These are phyloP conservation scores for Asobara japonica DNA, from an alignment of 1,140 invertebrate species.

Conservation along the genomic window DNA sequence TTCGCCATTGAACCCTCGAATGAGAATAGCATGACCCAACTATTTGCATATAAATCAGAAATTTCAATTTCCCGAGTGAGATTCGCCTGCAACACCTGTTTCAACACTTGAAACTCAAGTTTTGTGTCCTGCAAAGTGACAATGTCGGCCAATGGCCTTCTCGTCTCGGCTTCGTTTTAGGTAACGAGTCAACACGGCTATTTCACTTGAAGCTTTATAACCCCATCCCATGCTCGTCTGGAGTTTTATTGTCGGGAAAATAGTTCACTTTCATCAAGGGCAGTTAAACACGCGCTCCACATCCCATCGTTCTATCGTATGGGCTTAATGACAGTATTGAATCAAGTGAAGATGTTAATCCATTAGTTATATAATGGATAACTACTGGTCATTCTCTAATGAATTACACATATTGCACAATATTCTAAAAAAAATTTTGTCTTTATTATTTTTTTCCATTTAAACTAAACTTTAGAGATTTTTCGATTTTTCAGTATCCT, in stretches of 20 bases:
- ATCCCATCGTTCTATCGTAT: neutral
- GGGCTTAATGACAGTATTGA: neutral
- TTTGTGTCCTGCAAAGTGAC: neutral
- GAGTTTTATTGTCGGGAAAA: conserved; percentile 14
- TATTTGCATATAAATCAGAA: neutral
- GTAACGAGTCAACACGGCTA: conserved; percentile 36
- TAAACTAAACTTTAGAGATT: no score
- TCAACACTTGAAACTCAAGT: conserved; percentile 3
- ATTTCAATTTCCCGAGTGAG: neutral
- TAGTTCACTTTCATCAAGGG: conserved; percentile 6
- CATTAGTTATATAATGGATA: no score
- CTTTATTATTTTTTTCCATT: no score
- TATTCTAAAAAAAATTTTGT: no score
- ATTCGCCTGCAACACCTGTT: conserved; percentile 15
- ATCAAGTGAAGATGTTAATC: neutral
- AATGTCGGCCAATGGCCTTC: conserved; percentile 10
- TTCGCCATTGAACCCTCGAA: neutral
- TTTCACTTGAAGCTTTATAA: conserved; percentile 35
- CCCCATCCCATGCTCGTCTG: conserved; percentile 22
- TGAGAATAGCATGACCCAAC: neutral
- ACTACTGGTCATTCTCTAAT: no score
- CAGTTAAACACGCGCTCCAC: conserved; percentile 26
- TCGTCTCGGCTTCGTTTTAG: conserved; percentile 16
- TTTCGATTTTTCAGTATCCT: no score
- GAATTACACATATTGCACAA: no score